Evolutionary conservation across 2,888 invertebrate genomes (phyloP).

Genomic region (Sesamia inferens): DNA sequence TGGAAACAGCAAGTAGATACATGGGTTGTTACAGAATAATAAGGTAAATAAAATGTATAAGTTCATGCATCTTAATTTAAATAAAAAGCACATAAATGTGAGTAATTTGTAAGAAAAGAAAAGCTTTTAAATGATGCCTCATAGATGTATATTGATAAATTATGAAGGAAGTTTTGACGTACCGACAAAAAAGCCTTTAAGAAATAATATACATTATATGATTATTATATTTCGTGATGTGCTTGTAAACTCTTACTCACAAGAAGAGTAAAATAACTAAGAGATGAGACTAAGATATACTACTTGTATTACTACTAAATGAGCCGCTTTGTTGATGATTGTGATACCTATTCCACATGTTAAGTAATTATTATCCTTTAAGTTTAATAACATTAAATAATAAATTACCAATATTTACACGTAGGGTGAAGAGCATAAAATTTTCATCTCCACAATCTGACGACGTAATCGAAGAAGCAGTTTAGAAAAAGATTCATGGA

Average conservation of each 20-base stretch:
- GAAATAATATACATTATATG: too few relatives aligned
- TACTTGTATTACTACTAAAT: background rate
- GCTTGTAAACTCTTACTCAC: background rate
- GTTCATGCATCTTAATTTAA: background rate
- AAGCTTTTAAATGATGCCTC: too few relatives aligned
- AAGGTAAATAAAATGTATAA: too few relatives aligned
- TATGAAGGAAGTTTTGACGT: too few relatives aligned
- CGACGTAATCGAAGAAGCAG: background rate
- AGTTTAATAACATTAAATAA: background rate
- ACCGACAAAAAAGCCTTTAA: too few relatives aligned
- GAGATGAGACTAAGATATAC: background rate
- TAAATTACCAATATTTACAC: constrained; percentile 23
- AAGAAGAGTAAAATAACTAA: background rate
- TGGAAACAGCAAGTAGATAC: constrained; percentile 18
- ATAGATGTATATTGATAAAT: too few relatives aligned
- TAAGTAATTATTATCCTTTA: background rate
- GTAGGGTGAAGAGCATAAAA: background rate
- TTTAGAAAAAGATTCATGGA: background rate
- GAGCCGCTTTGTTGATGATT: background rate
- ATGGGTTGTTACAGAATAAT: background rate
- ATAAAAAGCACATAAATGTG: too few relatives aligned
- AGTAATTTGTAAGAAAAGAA: too few relatives aligned
- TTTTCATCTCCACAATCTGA: background rate
- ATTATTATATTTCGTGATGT: background rate
- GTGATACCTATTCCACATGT: background rate